Conservation (phyloP, 2,797 vertebrate species). For the Yasuhikotakia modesta region DNA sequence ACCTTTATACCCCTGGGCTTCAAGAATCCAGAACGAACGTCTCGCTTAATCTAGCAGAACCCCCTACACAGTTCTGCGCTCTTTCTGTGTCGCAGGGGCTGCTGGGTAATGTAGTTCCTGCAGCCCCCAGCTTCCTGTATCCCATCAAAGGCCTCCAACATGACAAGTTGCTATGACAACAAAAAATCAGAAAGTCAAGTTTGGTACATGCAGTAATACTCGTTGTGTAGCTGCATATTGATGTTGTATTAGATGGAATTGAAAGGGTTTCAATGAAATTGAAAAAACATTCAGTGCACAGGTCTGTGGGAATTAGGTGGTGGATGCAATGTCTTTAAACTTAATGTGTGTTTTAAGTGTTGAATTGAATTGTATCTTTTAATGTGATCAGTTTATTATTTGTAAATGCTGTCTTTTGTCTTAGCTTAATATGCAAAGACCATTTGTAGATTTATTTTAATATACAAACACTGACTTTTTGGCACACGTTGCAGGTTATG, state of each 20-base stretch:
- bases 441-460: too few relatives aligned
- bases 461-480: too few relatives aligned
- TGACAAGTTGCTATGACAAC: constrained; percentile 30
- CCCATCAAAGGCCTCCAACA: background rate
- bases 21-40: background rate
- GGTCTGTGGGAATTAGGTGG: background rate
- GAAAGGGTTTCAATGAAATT: background rate
- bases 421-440: too few relatives aligned
- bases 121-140: background rate
- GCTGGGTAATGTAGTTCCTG: constrained; percentile 25
- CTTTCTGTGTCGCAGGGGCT: background rate
- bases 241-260: background rate
- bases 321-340: background rate
- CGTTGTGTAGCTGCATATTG: background rate
- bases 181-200: constrained; percentile 25
- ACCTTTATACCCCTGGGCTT: background rate
- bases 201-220: background rate
- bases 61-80: background rate
- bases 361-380: too few relatives aligned
- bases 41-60: background rate
- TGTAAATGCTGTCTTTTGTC: too few relatives aligned
- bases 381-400: too few relatives aligned
- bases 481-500: too few relatives aligned
- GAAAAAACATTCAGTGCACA: background rate
- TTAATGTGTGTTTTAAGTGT: background rate